These are phyloP conservation scores for Catagonus wagneri DNA, from an alignment of 2,113 vertebrate genomes.

Conservation along the genomic window DNA sequence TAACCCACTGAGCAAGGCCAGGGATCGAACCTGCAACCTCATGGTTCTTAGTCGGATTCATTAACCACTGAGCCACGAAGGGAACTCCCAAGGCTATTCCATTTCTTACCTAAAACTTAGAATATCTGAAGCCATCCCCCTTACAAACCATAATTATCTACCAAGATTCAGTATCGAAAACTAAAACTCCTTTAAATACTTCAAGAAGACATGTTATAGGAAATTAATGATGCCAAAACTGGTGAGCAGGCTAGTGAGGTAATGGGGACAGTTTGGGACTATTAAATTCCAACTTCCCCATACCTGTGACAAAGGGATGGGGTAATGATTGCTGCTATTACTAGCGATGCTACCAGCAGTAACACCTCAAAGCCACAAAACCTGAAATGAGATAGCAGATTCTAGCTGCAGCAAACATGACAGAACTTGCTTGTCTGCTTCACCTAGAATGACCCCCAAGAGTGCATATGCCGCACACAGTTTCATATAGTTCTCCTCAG, in stretches of 20 bases:
- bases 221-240: constrained; percentile 36
- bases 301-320: background rate
- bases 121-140: background rate
- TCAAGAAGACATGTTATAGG: background rate
- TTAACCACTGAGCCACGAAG: too few species aligned
- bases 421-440: background rate
- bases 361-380: background rate
- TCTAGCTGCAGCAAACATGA: background rate
- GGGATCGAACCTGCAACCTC: too few species aligned
- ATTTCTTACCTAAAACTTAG: constrained; percentile 10
- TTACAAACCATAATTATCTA: background rate
- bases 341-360: background rate
- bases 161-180: background rate
- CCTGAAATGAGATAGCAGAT: background rate
- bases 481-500: background rate
- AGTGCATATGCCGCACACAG: background rate
- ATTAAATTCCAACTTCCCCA: background rate
- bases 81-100: background rate
- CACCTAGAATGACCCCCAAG: background rate
- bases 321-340: background rate
- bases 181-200: background rate
- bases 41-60: too few species aligned
- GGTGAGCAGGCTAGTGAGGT: background rate
- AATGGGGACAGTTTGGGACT: background rate
- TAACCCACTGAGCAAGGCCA: too few species aligned